Percentiles rank a stretch among this genome's conserved stretches.
Conservation (phyloP, 2,888 invertebrate genomes). For the Acleris emargana region DNA sequence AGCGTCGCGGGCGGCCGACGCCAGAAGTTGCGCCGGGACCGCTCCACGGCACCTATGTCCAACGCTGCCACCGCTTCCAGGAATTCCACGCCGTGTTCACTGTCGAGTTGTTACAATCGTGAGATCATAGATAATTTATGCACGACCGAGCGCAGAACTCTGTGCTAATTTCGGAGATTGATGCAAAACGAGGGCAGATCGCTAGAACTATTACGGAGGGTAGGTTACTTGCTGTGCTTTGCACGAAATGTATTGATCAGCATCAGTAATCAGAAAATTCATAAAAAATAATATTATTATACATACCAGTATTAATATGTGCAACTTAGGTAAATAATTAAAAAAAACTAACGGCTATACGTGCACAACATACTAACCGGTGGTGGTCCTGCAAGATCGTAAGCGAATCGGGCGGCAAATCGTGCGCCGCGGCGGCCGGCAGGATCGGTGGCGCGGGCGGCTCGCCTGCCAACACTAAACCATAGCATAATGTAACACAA, state of each 20-base stretch:
- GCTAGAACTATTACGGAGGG: too few species aligned
- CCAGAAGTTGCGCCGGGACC: conserved; percentile 97
- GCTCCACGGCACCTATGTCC: conserved; percentile 95
- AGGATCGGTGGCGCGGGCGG: conserved; percentile 33
- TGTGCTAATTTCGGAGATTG: too few species aligned
- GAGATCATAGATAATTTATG: too few species aligned
- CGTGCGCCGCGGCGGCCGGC: conserved; percentile 41
- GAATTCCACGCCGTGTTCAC: conserved; percentile 89
- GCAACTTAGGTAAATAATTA: neutral
- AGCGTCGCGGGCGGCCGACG: conserved; percentile 89
- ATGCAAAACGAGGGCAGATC: too few species aligned
- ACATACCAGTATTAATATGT: too few species aligned
- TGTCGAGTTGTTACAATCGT: neutral
- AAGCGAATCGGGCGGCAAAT: conserved; percentile 86
- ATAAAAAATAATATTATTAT: too few species aligned
- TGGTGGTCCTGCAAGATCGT: conserved; percentile 77
- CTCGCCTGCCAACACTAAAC: conserved; percentile 7
- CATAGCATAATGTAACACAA: neutral
- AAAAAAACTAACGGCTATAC: neutral
- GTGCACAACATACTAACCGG: conserved; percentile 47
- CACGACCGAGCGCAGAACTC: neutral
- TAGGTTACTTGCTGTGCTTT: too few species aligned
- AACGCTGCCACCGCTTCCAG: conserved; percentile 95
- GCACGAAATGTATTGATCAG: neutral
- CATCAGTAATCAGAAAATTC: neutral